Percentiles rank a stretch among this genome's conserved stretches.
Evolutionary conservation across 2,888 invertebrate species (phyloP).

Genomic region (Bhutanitis thaidina): DNA sequence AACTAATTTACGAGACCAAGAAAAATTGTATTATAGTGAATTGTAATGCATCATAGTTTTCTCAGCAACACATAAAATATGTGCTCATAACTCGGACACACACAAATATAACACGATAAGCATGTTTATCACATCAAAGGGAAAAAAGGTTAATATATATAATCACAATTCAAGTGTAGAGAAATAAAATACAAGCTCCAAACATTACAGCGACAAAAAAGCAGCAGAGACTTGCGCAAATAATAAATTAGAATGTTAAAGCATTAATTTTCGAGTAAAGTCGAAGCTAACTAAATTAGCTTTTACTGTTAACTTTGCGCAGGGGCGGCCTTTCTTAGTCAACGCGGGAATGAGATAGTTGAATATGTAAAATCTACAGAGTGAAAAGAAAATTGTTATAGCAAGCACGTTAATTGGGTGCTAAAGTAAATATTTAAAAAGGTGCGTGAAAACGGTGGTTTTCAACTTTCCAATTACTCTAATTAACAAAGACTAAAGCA

Average conservation of each 20-base stretch:
- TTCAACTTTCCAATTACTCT: constrained; percentile 71
- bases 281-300: constrained; percentile 54
- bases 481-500: constrained; percentile 53
- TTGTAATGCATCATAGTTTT: too few relatives aligned
- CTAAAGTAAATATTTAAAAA: constrained; percentile 74
- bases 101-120: too few relatives aligned
- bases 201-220: constrained; percentile 7
- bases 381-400: constrained; percentile 48
- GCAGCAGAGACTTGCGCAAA: constrained; percentile 32
- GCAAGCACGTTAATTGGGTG: constrained; percentile 70
- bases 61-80: too few relatives aligned
- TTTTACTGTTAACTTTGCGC: constrained; percentile 35
- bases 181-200: not conserved
- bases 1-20: too few relatives aligned
- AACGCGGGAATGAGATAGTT: constrained; percentile 27
- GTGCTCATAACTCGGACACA: too few relatives aligned
- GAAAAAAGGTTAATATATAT: too few relatives aligned
- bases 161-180: too few relatives aligned
- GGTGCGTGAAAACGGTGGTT: constrained; percentile 61
- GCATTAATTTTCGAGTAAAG: constrained; percentile 18
- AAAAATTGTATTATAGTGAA: too few relatives aligned
- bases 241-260: constrained; percentile 42
- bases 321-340: constrained; percentile 31
- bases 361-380: constrained; percentile 26
- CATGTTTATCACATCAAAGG: too few relatives aligned